Percentiles rank a stretch among this genome's conserved stretches.
Evolutionary conservation across 2,888 invertebrate genomes (phyloP).

Genomic region (Drosophila barbarae): DNA sequence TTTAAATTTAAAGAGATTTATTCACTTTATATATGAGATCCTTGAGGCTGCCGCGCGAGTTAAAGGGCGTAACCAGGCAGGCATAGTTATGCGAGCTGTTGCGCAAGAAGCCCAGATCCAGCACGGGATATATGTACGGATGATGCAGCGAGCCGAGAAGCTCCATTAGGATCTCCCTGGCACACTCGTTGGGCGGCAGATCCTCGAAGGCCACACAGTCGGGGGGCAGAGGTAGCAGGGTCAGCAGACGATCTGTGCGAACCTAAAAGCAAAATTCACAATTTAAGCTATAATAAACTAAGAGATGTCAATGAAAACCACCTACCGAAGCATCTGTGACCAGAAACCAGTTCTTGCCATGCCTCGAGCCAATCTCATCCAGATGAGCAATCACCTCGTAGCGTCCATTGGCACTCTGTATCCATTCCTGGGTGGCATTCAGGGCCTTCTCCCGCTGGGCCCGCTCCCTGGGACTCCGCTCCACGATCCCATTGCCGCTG

Average conservation of each 20-base stretch:
- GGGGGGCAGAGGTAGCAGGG: conserved; percentile 79
- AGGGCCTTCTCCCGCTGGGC: conserved; percentile 85
- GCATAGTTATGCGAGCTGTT: conserved; percentile 82
- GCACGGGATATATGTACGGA: conserved; percentile 94
- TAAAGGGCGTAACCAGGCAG: conserved; percentile 90
- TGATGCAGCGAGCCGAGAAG: conserved; percentile 92
- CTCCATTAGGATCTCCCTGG: conserved; percentile 86
- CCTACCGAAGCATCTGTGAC: conserved; percentile 88
- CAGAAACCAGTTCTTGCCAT: conserved; percentile 94
- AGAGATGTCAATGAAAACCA: not conserved
- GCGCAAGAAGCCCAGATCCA: conserved; percentile 89
- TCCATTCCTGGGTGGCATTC: conserved; percentile 83
- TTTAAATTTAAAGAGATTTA: not conserved
- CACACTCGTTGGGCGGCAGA: conserved; percentile 83
- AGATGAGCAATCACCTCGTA: conserved; percentile 90
- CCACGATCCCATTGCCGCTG: conserved; percentile 82
- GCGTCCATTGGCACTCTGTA: conserved; percentile 83
- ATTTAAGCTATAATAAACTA: not conserved
- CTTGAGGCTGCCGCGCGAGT: conserved; percentile 91
- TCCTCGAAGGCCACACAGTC: conserved; percentile 80
- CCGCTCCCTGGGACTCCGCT: conserved; percentile 84
- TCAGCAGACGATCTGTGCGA: conserved; percentile 80
- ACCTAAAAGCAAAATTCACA: conserved; percentile 60
- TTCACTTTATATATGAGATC: conserved; percentile 92
- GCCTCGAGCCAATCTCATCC: conserved; percentile 89